Evolutionary conservation across 2,797 vertebrate species (phyloP).

Genomic region (Acridotheres tristis): DNA sequence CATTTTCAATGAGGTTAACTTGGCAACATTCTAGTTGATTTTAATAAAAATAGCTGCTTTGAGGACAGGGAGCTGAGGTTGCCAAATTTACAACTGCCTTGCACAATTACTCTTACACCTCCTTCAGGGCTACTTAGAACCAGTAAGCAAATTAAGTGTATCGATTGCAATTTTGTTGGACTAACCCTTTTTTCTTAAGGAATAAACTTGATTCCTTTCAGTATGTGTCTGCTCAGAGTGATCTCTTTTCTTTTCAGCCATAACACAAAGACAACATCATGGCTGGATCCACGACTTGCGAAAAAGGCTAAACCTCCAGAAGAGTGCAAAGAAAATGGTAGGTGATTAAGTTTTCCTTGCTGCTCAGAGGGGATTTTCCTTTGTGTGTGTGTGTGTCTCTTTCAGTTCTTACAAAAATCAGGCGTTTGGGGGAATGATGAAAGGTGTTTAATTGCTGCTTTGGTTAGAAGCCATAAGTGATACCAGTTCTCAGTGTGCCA

Average conservation of each 20-base stretch:
- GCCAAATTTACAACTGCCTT: slow-evolving; percentile 89
- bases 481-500: slow-evolving; percentile 70
- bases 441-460: slow-evolving; percentile 70
- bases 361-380: slow-evolving; percentile 58
- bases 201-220: slow-evolving; percentile 82
- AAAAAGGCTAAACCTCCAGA: slow-evolving; percentile 99
- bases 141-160: slow-evolving; percentile 94
- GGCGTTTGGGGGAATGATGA: slow-evolving; percentile 52
- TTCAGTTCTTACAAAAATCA: slow-evolving; percentile 53
- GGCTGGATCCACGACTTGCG: slow-evolving; percentile 98
- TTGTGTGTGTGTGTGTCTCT: slow-evolving; percentile 54
- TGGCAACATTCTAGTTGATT: slow-evolving; percentile 84
- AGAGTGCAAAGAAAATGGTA: slow-evolving; percentile 99
- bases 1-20: slow-evolving; percentile 87
- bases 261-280: slow-evolving; percentile 99
- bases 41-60: slow-evolving; percentile 87
- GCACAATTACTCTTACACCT: slow-evolving; percentile 84
- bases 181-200: slow-evolving; percentile 77
- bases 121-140: slow-evolving; percentile 88
- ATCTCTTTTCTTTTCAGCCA: slow-evolving; percentile 92
- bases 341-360: slow-evolving; percentile 79
- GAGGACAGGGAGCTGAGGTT: slow-evolving; percentile 82
- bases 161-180: slow-evolving; percentile 90
- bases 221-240: slow-evolving; percentile 83
- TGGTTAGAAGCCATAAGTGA: slow-evolving; percentile 68